Evolutionary conservation across 2,888 invertebrate genomes (phyloP), one percentile per base, ranked within the genome.

Genomic region (Didymodactylos carnosus): DNA sequence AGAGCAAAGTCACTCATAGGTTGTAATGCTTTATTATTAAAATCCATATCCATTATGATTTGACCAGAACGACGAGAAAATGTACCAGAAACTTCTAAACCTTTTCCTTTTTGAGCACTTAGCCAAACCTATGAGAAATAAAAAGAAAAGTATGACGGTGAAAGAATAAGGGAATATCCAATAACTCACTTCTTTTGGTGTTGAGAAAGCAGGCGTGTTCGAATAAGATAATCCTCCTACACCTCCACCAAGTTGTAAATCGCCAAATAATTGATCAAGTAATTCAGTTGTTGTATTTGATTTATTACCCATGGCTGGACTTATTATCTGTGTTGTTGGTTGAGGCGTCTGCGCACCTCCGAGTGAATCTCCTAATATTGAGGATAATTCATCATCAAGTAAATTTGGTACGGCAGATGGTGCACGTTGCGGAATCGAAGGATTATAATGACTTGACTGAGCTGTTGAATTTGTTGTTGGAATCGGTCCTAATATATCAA

Each of bases 21-120:
- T 83, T 94, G 94, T 94, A 99, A 94, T 3, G 98, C 95, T 83
- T 92, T 93, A 85, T 98, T 98, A 46, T 91, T 91, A 81, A 98
- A 89, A 0, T 92, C 92, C 88, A 98, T 88, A 81, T 98, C 97
- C 92, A 98, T 94, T 75, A 88, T 88, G 76, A 92, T 88, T 84
- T 90, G 90, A 0, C 91, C 91, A 80, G 88, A 88, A 79, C 91
- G 88, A 72, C 88, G 82, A 0, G 89, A 88, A 85, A 97, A 97
- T 10, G 94, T 91, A 77, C 98, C 98, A 85, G 90, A 90, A 77
- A 98, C 89, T 84, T 99, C 97, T 78, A 98, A 85, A 4, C 98
- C 91, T 83, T 89, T 89, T 72, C 94, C 94, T 82, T 82, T 93
- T 92, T 79, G 91, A 2, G 94, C 94, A n/a, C 93, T 91, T 79